Base-by-base conservation (phyloP, 2,797 vertebrate species). In the Echeneis naucrates region DNA sequence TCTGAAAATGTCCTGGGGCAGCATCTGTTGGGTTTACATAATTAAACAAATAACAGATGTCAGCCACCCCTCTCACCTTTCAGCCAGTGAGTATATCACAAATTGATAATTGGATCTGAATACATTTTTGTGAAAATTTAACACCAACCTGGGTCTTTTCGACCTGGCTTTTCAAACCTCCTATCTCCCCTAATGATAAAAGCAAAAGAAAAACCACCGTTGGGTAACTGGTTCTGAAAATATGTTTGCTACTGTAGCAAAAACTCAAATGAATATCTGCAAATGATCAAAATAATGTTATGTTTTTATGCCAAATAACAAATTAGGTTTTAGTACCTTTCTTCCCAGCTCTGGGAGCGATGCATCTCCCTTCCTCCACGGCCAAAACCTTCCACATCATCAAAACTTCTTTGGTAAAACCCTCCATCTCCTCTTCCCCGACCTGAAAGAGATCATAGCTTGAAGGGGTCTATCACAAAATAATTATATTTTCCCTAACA, bases 321-420 rank as follows among this genome's bases (percentile, higher is more conserved):
- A 50, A 61, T 9, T 4, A 0, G 9, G 35, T 35, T 48, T 37
- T 8, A 30, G 91, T 96, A 97, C 98, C 98, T 98, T 95, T 99
- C 98, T 91, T 99, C 98, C 98, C 98, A 99, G 90, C 98, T 99
- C 91, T 99, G 98, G 78, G 97, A 99, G 83, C 98, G 97, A 92
- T 98, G 98, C 96, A 99, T 99, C 92, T 99, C 98, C 91, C 96
- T 95, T 60, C 88, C 97, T 91, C 97, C 98, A 83, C 97, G 96
- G 79, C 97, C 98, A 95, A 99, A 99, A 77, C 96, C 96, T 90
- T 99, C 98, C 78, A 98, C 96, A 86, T 99, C 98, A 84, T 99
- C 98, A 96, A 99, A 99, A 95, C 98, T 99, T 99, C 98, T 99
- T 99, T 99, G 98, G 98, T 99, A 99, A 96, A 99, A 99, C 87